phyloP scores from a whole-genome alignment of 2,113 vertebrate genomes.

The Dissostichus mawsoni region DNA sequence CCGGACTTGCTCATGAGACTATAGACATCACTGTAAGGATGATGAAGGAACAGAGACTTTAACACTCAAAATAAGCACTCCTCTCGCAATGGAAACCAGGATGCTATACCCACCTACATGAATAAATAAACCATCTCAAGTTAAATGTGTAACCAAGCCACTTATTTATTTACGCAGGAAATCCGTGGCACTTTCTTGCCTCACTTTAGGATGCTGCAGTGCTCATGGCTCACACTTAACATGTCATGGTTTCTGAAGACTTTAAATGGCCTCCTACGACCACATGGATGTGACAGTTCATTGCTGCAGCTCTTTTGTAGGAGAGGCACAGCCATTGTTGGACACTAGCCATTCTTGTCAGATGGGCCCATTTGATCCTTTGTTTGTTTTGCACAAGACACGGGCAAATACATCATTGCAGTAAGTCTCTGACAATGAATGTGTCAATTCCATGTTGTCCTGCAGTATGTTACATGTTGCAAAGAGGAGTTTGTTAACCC shows the following conservation, averaged over 20 bases:
- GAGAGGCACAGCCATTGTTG: constrained; percentile 37
- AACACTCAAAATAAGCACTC: not conserved
- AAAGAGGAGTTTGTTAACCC: constrained; percentile 28
- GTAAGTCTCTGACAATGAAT: constrained; percentile 51
- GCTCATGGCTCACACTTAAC: constrained; percentile 28
- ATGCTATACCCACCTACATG: constrained; percentile 10
- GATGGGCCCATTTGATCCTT: constrained; percentile 55
- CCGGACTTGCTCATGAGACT: not conserved
- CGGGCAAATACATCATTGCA: constrained; percentile 54
- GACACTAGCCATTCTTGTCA: constrained; percentile 53
- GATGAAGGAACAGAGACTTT: constrained; percentile 5
- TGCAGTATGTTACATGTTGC: constrained; percentile 55
- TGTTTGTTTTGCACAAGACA: constrained; percentile 65
- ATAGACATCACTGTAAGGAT: not conserved
- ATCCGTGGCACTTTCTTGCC: constrained; percentile 49
- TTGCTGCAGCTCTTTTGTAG: constrained; percentile 47
- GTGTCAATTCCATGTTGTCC: constrained; percentile 61
- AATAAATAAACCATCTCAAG: constrained; percentile 19
- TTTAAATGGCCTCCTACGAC: constrained; percentile 45
- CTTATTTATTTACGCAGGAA: constrained; percentile 32
- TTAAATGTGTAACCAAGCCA: constrained; percentile 39
- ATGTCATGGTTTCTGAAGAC: constrained; percentile 46
- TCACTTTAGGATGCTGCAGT: constrained; percentile 31
- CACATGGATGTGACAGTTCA: constrained; percentile 56
- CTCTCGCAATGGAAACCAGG: not conserved